These are phyloP conservation scores for Philonicus albiceps DNA, from an alignment of 2,888 invertebrate genomes.

Conservation along the genomic window DNA sequence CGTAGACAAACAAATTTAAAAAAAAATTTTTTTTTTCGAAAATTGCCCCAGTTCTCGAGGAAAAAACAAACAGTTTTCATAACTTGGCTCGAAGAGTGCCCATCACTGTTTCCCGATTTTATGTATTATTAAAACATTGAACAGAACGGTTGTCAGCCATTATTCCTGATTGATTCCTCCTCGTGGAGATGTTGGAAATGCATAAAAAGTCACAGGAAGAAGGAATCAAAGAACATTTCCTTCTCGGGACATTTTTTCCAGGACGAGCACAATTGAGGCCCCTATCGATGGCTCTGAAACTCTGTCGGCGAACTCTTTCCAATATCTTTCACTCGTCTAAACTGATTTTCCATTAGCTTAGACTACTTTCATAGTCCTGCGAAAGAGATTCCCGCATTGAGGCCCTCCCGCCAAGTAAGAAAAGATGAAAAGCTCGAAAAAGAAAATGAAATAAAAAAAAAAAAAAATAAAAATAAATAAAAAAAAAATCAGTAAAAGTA, in stretches of 20 bases:
- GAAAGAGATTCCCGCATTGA: not conserved
- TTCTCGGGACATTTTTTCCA: not conserved
- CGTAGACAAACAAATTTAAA: not conserved
- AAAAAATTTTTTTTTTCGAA: not conserved
- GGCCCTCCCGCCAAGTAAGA: not conserved
- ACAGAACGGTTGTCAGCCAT: slow-evolving; percentile 12
- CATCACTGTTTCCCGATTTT: not conserved
- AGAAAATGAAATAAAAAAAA: slow-evolving; percentile 3
- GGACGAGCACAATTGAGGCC: not conserved
- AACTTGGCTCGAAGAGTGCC: not conserved
- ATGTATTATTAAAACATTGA: not conserved
- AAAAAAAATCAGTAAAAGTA: not conserved
- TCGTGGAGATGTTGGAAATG: not conserved
- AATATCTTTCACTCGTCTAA: slow-evolving; percentile 8
- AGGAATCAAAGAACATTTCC: not conserved
- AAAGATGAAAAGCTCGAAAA: not conserved
- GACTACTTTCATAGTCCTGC: slow-evolving; percentile 23
- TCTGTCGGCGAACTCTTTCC: not conserved
- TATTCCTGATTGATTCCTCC: slow-evolving; percentile 29
- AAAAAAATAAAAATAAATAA: not conserved
- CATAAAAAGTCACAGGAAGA: not conserved
- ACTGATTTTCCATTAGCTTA: slow-evolving; percentile 38
- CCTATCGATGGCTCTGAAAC: not conserved
- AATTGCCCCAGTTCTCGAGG: not conserved
- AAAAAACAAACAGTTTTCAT: not conserved